Percentiles rank a stretch among this genome's conserved stretches.
phyloP scores from a whole-genome alignment of 2,113 vertebrate genomes.

The Xyrauchen texanus region DNA sequence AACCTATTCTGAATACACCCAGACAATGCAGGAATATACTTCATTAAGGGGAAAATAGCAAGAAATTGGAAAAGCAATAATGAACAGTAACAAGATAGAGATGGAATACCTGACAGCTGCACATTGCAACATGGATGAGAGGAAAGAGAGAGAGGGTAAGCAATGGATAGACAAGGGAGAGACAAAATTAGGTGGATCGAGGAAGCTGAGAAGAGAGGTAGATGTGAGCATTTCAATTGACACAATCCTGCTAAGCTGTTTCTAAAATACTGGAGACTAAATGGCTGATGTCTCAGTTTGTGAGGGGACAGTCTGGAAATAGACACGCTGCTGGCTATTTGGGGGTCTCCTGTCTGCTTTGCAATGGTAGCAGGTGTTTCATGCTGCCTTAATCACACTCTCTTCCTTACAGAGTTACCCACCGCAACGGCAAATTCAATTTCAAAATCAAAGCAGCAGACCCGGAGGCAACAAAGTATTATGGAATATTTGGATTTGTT shows the following conservation, averaged over 20 bases:
- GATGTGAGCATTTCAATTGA: conserved; percentile 11
- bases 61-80: background rate
- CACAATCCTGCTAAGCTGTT: conserved; percentile 40
- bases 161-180: background rate
- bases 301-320: conserved; percentile 46
- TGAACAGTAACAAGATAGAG: background rate
- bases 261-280: conserved; percentile 43
- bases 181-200: background rate
- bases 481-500: background rate
- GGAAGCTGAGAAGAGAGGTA: background rate
- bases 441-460: conserved; percentile 12
- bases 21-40: background rate
- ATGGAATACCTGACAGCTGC: background rate
- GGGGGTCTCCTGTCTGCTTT: conserved; percentile 31
- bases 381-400: conserved; percentile 3
- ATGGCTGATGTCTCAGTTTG: conserved; percentile 24
- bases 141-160: background rate
- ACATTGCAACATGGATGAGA: background rate
- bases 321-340: conserved; percentile 48
- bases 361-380: background rate
- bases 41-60: too few species aligned
- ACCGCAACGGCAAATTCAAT: conserved; percentile 26
- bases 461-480: conserved; percentile 12
- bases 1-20: background rate
- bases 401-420: conserved; percentile 15